A percentile compares a stretch with the other conserved stretches of the same genome.
These are phyloP conservation scores for Ectemnius cavifrons DNA, from an alignment of 2,888 invertebrate species.

Conservation along the genomic window DNA sequence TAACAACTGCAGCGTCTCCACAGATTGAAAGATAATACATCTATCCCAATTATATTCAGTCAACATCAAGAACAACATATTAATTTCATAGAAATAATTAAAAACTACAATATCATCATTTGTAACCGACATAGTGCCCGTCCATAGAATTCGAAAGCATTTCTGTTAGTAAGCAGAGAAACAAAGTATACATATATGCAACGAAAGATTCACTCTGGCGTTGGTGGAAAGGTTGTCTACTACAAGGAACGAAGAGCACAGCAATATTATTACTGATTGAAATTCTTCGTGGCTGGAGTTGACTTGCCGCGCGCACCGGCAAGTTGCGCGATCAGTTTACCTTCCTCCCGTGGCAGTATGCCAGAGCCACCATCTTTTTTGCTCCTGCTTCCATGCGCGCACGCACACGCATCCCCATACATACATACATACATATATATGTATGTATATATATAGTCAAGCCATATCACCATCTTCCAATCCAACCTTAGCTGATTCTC, in stretches of 20 bases:
- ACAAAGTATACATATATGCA: constrained; percentile 1
- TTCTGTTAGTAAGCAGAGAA: constrained; percentile 20
- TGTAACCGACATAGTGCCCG: constrained; percentile 59
- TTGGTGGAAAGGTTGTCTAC: too few species aligned
- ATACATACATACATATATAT: too few species aligned
- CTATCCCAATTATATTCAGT: too few species aligned
- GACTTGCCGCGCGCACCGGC: constrained; percentile 64
- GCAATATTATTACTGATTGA: constrained; percentile 67
- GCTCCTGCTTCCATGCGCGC: not conserved
- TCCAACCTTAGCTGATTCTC: not conserved
- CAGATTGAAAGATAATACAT: too few species aligned
- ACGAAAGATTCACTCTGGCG: too few species aligned
- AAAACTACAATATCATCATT: constrained; percentile 64
- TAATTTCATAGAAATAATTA: constrained; percentile 46
- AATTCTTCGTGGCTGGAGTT: constrained; percentile 64
- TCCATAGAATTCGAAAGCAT: constrained; percentile 34
- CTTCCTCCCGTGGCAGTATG: constrained; percentile 59
- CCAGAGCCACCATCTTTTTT: constrained; percentile 48
- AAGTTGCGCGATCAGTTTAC: constrained; percentile 66
- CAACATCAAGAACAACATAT: too few species aligned
- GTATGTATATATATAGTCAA: too few species aligned
- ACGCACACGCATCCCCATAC: not conserved
- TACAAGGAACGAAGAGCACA: constrained; percentile 34
- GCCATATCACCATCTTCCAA: not conserved
- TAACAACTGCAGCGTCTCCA: too few species aligned